Base-by-base conservation (phyloP, 2,888 invertebrate genomes). In the Sinopyrophorus schimmeli region DNA sequence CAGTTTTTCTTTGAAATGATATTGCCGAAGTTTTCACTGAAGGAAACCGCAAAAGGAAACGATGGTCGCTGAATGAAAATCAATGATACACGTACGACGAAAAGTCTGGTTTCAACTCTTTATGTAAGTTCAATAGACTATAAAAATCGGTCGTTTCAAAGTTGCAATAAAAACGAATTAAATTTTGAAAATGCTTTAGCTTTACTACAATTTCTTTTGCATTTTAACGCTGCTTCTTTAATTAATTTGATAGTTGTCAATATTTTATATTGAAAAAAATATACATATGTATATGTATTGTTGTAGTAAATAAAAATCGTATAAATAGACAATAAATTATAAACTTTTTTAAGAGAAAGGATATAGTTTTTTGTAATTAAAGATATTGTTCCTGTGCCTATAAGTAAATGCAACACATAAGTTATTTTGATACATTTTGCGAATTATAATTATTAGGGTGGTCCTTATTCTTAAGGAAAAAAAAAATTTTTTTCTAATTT, bases 1-100 rank as follows among this genome's bases (percentile, higher is more conserved):
- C n/a, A 3, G 17, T 32, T 18, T 12, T 32, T 32, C 32, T 32
- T 12, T n/a, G 18, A 32, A 32, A 32, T 20, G 20, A 20, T 12
- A 32, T 32, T 12, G 18, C 6, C 1, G 5, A 12, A 32, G 5
- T 28, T 28, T 14, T 21, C 5, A 9, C 2, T 15, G n/a, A 28
- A 20, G 20, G 32, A 32, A 32, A 20, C 18, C 17, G 11, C 11
- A 32, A 20, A 32, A 32, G 32, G 32, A 32, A 32, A 20, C 12
- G 18, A 32, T 32, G 32, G 32, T 10, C 32, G 10, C 3, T 32
- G 32, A 32, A 32, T 18, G 20, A 32, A 32, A 32, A 32, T 32
- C 32, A 16, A 11, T 32, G 32, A 16, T 2, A 10, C 11, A 20
- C n/a, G n/a, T 20, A 11, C 5, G 32, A 32, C 15, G 16, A 15